phyloP scores from a whole-genome alignment of 2,797 vertebrate genomes.

The Manis crassicaudata region DNA sequence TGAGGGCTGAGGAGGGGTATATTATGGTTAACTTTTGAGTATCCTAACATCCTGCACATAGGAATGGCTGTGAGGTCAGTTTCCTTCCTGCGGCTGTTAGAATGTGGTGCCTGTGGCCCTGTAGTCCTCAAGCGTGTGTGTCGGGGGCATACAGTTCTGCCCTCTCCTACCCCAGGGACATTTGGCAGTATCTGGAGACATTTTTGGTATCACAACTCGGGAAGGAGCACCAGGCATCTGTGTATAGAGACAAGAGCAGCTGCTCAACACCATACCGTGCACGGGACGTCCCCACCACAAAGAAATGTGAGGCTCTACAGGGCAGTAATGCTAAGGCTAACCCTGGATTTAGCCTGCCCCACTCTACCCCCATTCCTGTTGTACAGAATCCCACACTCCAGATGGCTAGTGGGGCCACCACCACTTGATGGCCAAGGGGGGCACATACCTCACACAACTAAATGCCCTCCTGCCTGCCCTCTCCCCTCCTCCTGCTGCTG shows the following conservation, averaged over 20 bases:
- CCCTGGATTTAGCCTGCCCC: not conserved
- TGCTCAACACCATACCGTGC: not conserved
- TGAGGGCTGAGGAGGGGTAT: not conserved
- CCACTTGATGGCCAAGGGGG: not conserved
- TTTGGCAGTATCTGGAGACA: not conserved
- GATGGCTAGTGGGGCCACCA: not conserved
- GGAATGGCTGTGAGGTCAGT: not conserved
- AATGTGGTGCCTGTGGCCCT: not conserved
- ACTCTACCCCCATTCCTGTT: not conserved
- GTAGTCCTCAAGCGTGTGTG: not conserved
- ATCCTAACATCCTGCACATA: not conserved
- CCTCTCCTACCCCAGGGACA: not conserved
- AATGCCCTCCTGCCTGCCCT: not conserved
- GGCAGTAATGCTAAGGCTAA: not conserved
- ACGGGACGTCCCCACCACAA: no score
- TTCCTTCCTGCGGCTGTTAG: constrained; percentile 42
- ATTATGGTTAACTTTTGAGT: not conserved
- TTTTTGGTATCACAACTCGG: not conserved
- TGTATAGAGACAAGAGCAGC: not conserved
- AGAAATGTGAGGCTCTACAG: not conserved
- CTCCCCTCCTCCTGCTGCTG: not conserved
- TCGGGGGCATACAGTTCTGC: not conserved
- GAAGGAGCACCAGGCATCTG: not conserved
- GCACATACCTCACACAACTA: not conserved
- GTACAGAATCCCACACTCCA: not conserved